Evolutionary conservation across 2,888 invertebrate genomes (phyloP), one percentile per base, ranked within the genome.

Genomic region (Drosophila sordidula): DNA sequence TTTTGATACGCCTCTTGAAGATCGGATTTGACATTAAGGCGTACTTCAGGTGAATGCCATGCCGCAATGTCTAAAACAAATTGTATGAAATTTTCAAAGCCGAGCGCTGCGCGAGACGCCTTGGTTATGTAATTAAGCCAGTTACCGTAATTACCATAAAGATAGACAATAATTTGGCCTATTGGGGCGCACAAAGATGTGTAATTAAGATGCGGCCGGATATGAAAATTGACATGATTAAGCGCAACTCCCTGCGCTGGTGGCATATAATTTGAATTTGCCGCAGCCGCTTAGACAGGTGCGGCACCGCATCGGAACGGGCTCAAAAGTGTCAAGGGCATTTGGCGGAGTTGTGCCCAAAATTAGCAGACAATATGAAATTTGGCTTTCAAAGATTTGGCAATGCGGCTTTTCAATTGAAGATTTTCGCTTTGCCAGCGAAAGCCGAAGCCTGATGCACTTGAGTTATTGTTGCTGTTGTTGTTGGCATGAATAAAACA

Each of bases 401-500:
- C 42, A 36, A 41, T 18, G 22, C 22, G 25, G 41, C 9, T 49
- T 62, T 55, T 42, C 6, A 14, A n/a, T 32, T 25, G 22, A 42
- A 12, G 46, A 62, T 64, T 12, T 62, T 61, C 51, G 63, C 45
- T 54, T 36, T 25, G 67, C 29, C 18, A 64, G 75, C 75, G 70
- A 76, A 61, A 66, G 62, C 59, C 64, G 6, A 34, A 34, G 8
- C 4, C 8, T 8, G 18, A 14, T 59, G 50, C 36, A 49, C 6
- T 25, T 29, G 38, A 12, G 61, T 25, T 54, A 47, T 14, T 25
- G 56, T 22, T 55, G 59, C 6, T 50, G 56, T 9, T 46, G 61
- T 34, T 59, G 62, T 22, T 39, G 56, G 70, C 74, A 85, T 85
- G 84, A 85, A 85, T 85, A 86, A 85, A 86, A 85, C 84, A 85